A percentile compares a stretch with the other conserved stretches of the same genome.
These are phyloP conservation scores for Phyllostomus hastatus DNA, from an alignment of 2,113 vertebrate species.

Conservation along the genomic window DNA sequence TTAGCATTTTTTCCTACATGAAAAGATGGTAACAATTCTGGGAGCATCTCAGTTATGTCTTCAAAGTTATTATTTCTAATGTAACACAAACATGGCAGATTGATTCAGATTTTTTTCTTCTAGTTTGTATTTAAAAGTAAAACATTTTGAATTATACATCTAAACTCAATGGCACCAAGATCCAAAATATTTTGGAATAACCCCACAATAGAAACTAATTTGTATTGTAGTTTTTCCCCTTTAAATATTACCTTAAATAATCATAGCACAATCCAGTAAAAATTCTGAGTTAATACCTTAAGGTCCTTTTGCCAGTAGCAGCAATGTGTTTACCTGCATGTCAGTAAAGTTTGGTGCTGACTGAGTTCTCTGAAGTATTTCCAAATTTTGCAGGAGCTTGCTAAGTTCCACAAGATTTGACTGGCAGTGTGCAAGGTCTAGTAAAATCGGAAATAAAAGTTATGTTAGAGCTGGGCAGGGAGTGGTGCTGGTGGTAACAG, in stretches of 20 bases:
- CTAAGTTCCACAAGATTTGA: slow-evolving; percentile 96
- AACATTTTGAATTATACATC: background rate
- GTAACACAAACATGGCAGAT: background rate
- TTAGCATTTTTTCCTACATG: background rate
- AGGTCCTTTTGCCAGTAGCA: slow-evolving; percentile 68
- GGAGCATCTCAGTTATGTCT: slow-evolving; percentile 1
- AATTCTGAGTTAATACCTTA: background rate
- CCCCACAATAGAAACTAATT: slow-evolving; percentile 46
- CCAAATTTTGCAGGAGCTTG: slow-evolving; percentile 95
- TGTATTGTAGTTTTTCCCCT: background rate
- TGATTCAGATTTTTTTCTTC: background rate
- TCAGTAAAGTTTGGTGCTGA: slow-evolving; percentile 98
- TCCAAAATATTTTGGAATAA: background rate
- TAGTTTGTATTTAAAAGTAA: slow-evolving; percentile 32
- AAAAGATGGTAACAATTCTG: slow-evolving; percentile 27
- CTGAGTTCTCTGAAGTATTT: slow-evolving; percentile 98
- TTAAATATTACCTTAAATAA: background rate
- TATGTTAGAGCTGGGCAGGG: background rate
- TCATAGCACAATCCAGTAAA: background rate
- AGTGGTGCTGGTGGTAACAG: background rate
- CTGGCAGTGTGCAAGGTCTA: slow-evolving; percentile 97
- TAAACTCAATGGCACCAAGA: slow-evolving; percentile 18
- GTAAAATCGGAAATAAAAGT: slow-evolving; percentile 64
- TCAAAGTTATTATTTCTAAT: slow-evolving; percentile 6
- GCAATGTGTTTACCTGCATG: slow-evolving; percentile 85